These are phyloP conservation scores for Chrysolina haemoptera DNA, from an alignment of 2,888 invertebrate genomes.

Conservation along the genomic window DNA sequence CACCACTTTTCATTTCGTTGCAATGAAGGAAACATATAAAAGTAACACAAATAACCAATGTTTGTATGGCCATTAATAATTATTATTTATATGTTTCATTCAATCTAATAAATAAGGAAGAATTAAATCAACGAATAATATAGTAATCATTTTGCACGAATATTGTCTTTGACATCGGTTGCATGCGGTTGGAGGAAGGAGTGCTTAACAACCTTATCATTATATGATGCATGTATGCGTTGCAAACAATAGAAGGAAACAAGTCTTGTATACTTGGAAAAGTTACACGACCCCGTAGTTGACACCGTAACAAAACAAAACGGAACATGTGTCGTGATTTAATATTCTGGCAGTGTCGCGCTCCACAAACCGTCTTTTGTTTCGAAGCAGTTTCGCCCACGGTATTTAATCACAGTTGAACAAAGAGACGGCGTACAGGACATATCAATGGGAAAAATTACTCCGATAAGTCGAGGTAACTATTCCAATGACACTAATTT, in stretches of 20 bases:
- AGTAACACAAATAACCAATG: too few species aligned
- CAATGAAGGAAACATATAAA: too few species aligned
- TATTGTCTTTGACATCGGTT: too few species aligned
- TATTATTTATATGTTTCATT: too few species aligned
- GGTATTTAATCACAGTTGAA: slow-evolving; percentile 27
- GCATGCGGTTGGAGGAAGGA: too few species aligned
- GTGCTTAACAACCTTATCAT: too few species aligned
- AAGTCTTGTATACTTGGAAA: slow-evolving; percentile 18
- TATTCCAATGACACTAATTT: not conserved
- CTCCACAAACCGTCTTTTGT: slow-evolving; percentile 46
- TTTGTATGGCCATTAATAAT: too few species aligned
- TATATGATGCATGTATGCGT: not conserved
- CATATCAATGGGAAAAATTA: not conserved
- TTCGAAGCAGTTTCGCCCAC: slow-evolving; percentile 31
- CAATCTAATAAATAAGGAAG: too few species aligned
- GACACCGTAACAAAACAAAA: slow-evolving; percentile 32
- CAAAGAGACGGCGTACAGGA: slow-evolving; percentile 6
- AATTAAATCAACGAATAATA: too few species aligned
- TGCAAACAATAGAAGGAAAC: slow-evolving; percentile 17
- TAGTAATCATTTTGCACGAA: too few species aligned
- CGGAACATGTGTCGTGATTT: slow-evolving; percentile 44
- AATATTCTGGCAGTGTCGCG: slow-evolving; percentile 43
- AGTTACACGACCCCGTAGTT: slow-evolving; percentile 25
- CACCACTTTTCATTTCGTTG: too few species aligned
- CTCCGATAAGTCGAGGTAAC: not conserved